Percentiles rank a stretch among this genome's conserved stretches.
Conservation (phyloP, 2,797 vertebrate genomes). For the Lutjanus campechanus region DNA sequence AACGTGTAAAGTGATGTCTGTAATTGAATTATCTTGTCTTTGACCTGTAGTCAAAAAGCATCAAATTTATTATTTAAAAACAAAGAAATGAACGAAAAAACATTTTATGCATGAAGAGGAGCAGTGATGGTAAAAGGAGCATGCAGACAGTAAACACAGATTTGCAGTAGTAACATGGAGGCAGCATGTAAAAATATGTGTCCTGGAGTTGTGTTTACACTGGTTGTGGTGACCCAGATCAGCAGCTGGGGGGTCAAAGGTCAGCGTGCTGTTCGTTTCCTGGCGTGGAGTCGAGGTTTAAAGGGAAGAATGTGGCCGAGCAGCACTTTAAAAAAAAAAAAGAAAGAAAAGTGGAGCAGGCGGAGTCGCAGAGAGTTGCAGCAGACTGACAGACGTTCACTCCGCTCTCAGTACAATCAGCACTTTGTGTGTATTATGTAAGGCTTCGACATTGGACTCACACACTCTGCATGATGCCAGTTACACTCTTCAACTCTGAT, state of each 20-base stretch:
- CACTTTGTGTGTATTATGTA: slow-evolving; percentile 50
- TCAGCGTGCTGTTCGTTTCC: slow-evolving; percentile 7
- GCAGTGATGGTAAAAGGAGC: neutral
- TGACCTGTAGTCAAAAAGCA: neutral
- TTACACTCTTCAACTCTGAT: neutral
- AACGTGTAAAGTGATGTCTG: neutral
- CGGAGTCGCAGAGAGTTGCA: slow-evolving; percentile 12
- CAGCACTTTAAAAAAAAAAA: slow-evolving; percentile 2
- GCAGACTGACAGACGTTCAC: slow-evolving; percentile 35
- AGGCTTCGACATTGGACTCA: slow-evolving; percentile 26
- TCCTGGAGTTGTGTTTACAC: neutral
- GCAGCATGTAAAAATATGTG: neutral
- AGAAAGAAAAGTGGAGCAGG: slow-evolving; percentile 16
- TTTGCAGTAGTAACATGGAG: neutral
- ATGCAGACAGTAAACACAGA: neutral
- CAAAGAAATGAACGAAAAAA: neutral
- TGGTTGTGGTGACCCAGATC: slow-evolving; percentile 13
- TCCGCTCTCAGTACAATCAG: slow-evolving; percentile 44
- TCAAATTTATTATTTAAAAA: neutral
- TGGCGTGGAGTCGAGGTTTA: slow-evolving; percentile 19
- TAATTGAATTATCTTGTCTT: neutral
- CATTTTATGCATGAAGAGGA: no score
- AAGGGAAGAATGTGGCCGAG: slow-evolving; percentile 47
- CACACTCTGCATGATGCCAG: slow-evolving; percentile 11
- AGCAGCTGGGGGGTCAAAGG: slow-evolving; percentile 23